Percentiles rank a stretch among this genome's conserved stretches.
Conservation (phyloP, 2,113 vertebrate genomes). For the Bambusicola thoracicus region DNA sequence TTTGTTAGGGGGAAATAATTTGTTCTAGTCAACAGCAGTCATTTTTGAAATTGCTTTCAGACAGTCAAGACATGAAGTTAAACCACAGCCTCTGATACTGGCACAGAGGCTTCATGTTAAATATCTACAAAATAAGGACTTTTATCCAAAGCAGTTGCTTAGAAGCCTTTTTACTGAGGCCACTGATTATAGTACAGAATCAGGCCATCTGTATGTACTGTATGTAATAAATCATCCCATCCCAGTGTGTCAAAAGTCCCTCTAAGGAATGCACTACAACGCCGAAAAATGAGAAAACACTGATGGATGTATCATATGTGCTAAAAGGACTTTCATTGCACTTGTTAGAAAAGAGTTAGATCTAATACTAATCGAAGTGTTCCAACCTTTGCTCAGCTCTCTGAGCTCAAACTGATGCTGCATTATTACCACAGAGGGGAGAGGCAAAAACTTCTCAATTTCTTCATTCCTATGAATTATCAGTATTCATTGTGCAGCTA, state of each 20-base stretch:
- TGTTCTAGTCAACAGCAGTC: not conserved
- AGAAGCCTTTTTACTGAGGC: constrained; percentile 10
- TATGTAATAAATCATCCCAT: not conserved
- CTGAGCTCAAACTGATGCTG: not conserved
- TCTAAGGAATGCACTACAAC: not conserved
- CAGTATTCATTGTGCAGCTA: not conserved
- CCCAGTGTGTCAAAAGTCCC: not conserved
- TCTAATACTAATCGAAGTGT: not conserved
- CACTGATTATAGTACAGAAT: not conserved
- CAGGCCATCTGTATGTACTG: not conserved
- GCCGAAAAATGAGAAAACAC: not conserved
- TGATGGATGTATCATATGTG: not conserved
- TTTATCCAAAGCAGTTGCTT: not conserved
- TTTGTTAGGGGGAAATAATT: not conserved
- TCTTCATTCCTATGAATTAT: not conserved
- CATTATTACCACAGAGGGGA: not conserved
- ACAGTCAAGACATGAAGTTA: not conserved
- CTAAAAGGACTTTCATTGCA: not conserved
- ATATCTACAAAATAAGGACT: not conserved
- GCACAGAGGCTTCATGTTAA: not conserved
- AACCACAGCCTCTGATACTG: not conserved
- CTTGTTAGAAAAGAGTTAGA: not conserved
- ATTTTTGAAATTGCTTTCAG: constrained; percentile 33
- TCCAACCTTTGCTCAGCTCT: not conserved
- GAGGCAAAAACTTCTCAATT: fast-evolving